A percentile compares a stretch with the other conserved stretches of the same genome.
phyloP scores from a whole-genome alignment of 2,113 vertebrate genomes.

The Promerops cafer region DNA sequence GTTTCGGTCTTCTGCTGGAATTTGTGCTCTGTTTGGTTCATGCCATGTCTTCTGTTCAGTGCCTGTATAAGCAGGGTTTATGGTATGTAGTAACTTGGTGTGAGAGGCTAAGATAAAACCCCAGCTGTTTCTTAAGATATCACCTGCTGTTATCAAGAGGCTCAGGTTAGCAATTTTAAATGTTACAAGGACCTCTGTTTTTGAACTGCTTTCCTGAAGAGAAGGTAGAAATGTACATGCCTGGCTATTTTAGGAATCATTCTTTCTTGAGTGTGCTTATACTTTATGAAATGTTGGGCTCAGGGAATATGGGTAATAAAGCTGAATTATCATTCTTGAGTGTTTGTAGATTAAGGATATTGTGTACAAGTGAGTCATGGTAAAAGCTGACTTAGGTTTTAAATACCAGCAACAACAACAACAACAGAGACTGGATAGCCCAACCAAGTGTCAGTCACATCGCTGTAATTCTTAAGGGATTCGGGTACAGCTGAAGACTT shows the following conservation, averaged over 20 bases:
- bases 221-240: neutral
- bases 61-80: neutral
- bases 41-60: constrained; percentile 17
- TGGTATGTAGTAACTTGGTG: constrained; percentile 28
- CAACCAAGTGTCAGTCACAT: neutral
- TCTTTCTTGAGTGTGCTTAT: constrained; percentile 4
- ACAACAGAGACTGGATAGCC: neutral
- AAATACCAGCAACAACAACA: neutral
- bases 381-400: neutral
- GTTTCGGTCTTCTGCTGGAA: neutral
- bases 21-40: constrained; percentile 6
- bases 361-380: neutral
- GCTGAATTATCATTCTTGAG: neutral
- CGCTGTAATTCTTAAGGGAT: neutral
- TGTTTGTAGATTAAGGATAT: neutral
- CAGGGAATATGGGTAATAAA: neutral
- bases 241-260: constrained; percentile 12
- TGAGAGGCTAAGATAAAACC: constrained; percentile 48
- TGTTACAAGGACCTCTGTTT: neutral
- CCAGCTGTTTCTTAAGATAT: constrained; percentile 37
- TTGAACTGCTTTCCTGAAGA: neutral
- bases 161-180: constrained; percentile 38
- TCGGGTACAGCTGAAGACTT: neutral
- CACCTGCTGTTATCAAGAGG: constrained; percentile 11
- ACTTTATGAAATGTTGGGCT: neutral